Base-by-base conservation (phyloP, 2,113 vertebrate genomes). In the Rhodinocichla rosea region DNA sequence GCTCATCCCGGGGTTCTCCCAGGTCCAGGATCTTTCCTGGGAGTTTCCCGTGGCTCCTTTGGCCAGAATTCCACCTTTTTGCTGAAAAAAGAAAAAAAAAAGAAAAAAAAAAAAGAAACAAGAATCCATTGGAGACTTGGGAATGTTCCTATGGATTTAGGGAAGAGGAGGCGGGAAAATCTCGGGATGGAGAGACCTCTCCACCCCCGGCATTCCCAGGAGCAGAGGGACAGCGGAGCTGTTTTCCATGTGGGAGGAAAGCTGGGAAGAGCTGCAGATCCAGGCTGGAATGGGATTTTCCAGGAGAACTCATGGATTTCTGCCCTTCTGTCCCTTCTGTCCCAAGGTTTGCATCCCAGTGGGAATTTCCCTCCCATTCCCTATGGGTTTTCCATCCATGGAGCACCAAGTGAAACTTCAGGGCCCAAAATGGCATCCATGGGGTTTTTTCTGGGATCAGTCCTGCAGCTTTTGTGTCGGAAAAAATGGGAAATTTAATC, bases 401-500 rank as follows among this genome's bases (percentile, higher is more conserved):
- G 10, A 74, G 28, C 5, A 1, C 53, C 15, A 30, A 89, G 64
- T 55, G 69, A 78, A 96, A 91, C 52, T 96, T 93, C 60, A 52
- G 59, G 27, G 57, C 77, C 86, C 79, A 77, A 95, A 82, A 93
- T 80, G 89, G 88, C 90, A 91, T n/a, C 91, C 77, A 0, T 56
- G 68, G 24, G 28, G 7, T 4, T 33, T 49, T 57, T n/a, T 6
- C 9, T 11, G 0, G 19, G 73, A 63, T 70, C 33, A 14, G 56
- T 44, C 45, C 50, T 3, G 16, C 10, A 39, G 69, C 13, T 74
- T 3, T 57, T 7, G 13, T 18, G 10, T 7, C 9, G 4, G 64
- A 30, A 40, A 88, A 47, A 44, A 0, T 0, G 7, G 10, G 28
- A 5, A 5, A 22, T 83, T 68, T 5, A 10, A 22, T 40, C 63